Percentiles rank a stretch among this genome's conserved stretches.
These are phyloP conservation scores for Heloderma charlesbogerti DNA, from an alignment of 2,113 vertebrate species.

Conservation along the genomic window DNA sequence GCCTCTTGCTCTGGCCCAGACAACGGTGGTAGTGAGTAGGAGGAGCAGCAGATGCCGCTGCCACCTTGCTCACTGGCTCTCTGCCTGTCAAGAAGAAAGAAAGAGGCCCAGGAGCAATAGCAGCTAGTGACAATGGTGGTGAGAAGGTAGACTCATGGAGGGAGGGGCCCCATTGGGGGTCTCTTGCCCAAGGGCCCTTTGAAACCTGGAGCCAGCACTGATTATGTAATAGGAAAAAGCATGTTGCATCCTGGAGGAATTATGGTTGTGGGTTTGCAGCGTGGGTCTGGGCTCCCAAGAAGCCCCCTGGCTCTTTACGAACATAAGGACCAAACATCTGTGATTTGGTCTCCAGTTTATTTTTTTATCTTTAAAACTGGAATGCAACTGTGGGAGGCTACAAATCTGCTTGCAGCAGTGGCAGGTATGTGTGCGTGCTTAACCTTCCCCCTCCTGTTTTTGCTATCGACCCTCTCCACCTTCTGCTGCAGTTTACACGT, in stretches of 20 bases:
- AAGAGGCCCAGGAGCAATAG: no score
- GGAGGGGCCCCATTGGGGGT: no score
- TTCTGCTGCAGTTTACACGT: neutral
- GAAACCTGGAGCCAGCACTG: no score
- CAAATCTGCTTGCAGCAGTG: neutral
- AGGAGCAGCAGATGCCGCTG: no score
- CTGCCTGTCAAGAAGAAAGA: no score
- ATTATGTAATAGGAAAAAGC: neutral
- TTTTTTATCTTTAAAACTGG: neutral
- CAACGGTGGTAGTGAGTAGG: no score
- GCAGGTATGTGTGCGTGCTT: no score
- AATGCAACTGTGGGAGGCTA: neutral
- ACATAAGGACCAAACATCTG: neutral
- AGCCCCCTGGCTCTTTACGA: neutral
- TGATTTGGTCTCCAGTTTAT: neutral
- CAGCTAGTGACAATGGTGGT: no score
- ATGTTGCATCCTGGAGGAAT: neutral
- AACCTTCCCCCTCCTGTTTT: neutral
- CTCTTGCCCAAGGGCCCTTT: no score
- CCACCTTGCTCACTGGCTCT: no score
- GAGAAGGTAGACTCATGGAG: no score
- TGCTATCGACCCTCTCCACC: neutral
- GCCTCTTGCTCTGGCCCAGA: no score
- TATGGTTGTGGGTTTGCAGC: neutral
- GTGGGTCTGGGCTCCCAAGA: neutral